Evolutionary conservation across 2,888 invertebrate genomes (phyloP).

Genomic region (Cantharis rustica): DNA sequence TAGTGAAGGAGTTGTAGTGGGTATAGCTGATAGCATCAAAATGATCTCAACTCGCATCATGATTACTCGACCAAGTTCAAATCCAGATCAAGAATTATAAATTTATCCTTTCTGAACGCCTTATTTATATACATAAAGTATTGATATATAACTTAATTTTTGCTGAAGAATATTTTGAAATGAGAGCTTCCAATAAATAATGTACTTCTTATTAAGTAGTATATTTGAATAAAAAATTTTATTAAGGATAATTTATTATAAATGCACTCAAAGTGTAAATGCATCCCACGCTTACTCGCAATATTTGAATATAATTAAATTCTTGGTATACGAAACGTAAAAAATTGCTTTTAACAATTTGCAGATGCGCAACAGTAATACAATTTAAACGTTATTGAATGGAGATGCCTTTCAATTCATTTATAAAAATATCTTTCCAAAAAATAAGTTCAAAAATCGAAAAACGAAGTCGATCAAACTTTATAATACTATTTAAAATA

Average conservation of each 20-base stretch:
- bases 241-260: neutral
- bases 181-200: neutral
- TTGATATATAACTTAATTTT: no score
- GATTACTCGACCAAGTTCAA: no score
- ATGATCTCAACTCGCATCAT: no score
- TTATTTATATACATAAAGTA: no score
- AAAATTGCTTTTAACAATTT: neutral
- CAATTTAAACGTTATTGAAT: neutral
- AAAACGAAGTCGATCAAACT: neutral
- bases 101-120: no score
- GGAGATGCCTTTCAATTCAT: neutral
- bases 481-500: neutral
- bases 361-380: neutral
- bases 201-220: neutral
- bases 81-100: no score
- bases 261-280: neutral
- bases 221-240: neutral
- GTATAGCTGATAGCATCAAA: no score
- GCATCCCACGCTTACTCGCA: neutral
- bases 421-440: neutral
- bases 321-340: neutral
- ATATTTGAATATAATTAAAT: neutral
- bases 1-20: no score
- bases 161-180: neutral
- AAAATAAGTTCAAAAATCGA: neutral